Conservation (phyloP, 2,888 invertebrate species). For the Gonocerus acuteangulatus region DNA sequence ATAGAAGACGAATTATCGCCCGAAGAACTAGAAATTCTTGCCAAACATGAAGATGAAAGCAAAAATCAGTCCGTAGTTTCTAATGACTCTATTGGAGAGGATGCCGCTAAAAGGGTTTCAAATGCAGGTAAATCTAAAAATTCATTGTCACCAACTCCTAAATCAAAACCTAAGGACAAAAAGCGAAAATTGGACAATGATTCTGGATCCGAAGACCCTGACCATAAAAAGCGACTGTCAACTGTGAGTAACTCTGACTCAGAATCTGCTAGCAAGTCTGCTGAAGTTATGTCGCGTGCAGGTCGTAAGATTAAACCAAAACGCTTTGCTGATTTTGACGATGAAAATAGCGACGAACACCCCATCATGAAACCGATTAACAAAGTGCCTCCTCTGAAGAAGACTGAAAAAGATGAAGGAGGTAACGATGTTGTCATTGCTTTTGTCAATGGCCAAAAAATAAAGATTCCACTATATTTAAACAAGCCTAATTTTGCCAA, state of each 20-base stretch:
- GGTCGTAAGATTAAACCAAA: slow-evolving; percentile 67
- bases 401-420: slow-evolving; percentile 26
- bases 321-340: slow-evolving; percentile 41
- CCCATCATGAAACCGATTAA: neutral
- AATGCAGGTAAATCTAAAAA: neutral
- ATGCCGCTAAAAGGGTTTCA: slow-evolving; percentile 6
- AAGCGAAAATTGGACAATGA: slow-evolving; percentile 31
- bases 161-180: neutral
- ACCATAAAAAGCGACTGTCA: slow-evolving; percentile 24
- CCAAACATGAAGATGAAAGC: neutral
- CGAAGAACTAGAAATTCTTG: slow-evolving; percentile 28
- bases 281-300: slow-evolving; percentile 37
- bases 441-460: slow-evolving; percentile 13
- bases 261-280: slow-evolving; percentile 16
- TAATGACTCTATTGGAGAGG: neutral
- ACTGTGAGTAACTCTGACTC: slow-evolving; percentile 12
- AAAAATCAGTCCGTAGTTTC: neutral
- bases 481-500: slow-evolving; percentile 11
- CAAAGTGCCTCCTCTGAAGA: slow-evolving; percentile 5
- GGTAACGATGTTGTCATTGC: slow-evolving; percentile 2
- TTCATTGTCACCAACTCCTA: slow-evolving; percentile 12
- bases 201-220: slow-evolving; percentile 25
- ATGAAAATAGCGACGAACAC: slow-evolving; percentile 28
- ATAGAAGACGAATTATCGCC: slow-evolving; percentile 67
- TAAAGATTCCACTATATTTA: slow-evolving; percentile 19